Conservation (phyloP, 2,797 vertebrate species). For the Scolopax bukidnonensis region DNA sequence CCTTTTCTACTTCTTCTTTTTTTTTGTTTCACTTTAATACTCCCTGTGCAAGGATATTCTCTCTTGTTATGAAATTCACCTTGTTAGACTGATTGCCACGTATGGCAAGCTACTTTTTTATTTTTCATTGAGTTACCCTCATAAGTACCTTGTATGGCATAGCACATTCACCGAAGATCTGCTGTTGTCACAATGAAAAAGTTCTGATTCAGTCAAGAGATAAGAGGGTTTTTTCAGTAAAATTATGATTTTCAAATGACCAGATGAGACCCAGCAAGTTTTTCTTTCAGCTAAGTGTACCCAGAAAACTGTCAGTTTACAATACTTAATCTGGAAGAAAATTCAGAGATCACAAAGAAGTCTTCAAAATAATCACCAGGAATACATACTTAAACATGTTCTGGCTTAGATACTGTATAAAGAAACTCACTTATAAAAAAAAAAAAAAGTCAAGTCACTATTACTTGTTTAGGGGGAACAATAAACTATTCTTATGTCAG, state of each 20-base stretch:
- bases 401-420: background rate
- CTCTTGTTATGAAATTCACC: background rate
- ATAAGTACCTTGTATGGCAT: background rate
- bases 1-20: background rate
- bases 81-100: background rate
- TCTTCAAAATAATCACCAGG: background rate
- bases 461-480: background rate
- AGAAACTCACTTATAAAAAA: background rate
- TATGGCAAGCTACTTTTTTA: background rate
- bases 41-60: background rate
- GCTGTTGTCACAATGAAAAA: background rate
- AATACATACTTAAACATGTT: background rate
- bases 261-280: background rate
- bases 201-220: background rate
- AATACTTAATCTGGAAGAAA: background rate
- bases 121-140: background rate
- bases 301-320: background rate
- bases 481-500: background rate
- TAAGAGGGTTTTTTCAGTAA: fast-evolving
- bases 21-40: background rate
- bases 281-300: background rate
- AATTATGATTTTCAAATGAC: background rate
- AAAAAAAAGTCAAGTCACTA: background rate
- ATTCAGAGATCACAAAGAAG: background rate
- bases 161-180: background rate